These are phyloP conservation scores for Ceratosolen solmsi DNA, from an alignment of 1,140 invertebrate genomes.

Conservation along the genomic window DNA sequence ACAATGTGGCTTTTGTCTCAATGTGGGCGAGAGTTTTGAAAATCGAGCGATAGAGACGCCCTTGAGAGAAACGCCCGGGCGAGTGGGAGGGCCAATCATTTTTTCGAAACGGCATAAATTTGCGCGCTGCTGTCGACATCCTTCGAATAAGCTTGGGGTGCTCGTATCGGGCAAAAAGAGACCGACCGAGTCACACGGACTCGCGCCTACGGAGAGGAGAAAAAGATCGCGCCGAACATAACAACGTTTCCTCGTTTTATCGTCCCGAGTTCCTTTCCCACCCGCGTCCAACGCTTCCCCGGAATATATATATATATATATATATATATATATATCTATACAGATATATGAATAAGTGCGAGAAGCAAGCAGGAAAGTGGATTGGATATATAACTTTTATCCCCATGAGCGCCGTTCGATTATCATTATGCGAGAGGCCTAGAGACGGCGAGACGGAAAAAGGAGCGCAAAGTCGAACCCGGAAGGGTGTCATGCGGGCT, in stretches of 20 bases:
- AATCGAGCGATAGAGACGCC: too few relatives aligned
- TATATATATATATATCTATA: too few relatives aligned
- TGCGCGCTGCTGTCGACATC: too few relatives aligned
- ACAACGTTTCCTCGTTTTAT: conserved; percentile 10
- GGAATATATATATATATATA: not conserved
- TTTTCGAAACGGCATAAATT: not conserved
- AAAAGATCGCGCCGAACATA: not conserved
- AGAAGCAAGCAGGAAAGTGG: not conserved
- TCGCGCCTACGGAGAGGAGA: not conserved
- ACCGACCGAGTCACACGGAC: not conserved
- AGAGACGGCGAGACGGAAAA: not conserved
- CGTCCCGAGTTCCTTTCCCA: not conserved
- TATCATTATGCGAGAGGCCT: conserved; percentile 1
- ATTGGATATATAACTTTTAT: conserved; percentile 3
- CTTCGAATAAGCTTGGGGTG: too few relatives aligned
- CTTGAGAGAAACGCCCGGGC: too few relatives aligned
- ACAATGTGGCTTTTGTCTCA: not conserved
- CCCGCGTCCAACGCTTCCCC: not conserved
- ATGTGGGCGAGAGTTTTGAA: too few relatives aligned
- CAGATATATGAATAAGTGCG: not conserved
- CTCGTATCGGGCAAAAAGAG: not conserved
- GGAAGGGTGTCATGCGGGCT: conserved; percentile 41
- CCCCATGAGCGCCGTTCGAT: not conserved
- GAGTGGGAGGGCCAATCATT: too few relatives aligned
- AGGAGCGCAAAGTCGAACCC: conserved; percentile 19